Evolutionary conservation across 1,140 invertebrate genomes (phyloP).

Genomic region (Trialeurodes vaporariorum): DNA sequence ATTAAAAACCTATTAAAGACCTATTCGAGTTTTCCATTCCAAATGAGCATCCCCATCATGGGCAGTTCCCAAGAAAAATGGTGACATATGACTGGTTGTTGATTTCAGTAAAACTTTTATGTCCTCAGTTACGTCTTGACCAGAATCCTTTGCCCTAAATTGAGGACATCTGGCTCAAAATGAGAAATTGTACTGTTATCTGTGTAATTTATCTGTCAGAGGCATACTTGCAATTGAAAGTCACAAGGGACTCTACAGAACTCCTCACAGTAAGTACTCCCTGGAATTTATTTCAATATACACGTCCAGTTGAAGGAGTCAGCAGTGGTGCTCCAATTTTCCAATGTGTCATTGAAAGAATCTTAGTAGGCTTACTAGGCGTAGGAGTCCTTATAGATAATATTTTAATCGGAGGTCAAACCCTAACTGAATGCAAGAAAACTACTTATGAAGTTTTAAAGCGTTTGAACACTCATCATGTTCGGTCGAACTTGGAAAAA

Average conservation of each 20-base stretch:
- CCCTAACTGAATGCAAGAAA: no score
- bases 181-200: no score
- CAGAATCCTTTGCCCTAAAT: no score
- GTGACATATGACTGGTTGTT: no score
- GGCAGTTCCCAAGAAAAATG: no score
- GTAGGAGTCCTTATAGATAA: constrained; percentile 28
- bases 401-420: constrained; percentile 26
- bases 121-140: no score
- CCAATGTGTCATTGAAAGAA: constrained; percentile 36
- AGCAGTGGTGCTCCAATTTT: constrained; percentile 38
- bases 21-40: no score
- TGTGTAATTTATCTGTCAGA: constrained; percentile 26
- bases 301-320: constrained; percentile 37
- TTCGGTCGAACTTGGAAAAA: constrained; percentile 30
- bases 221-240: constrained; percentile 27
- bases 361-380: constrained; percentile 27
- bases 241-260: constrained; percentile 24
- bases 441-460: constrained; percentile 18
- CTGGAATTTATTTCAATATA: constrained; percentile 31
- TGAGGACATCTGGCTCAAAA: no score
- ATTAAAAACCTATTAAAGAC: no score
- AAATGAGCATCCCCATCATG: no score
- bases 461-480: neutral
- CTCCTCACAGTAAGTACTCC: constrained; percentile 31
- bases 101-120: no score